These are phyloP conservation scores for Electrophaes corylata DNA, from an alignment of 2,888 invertebrate genomes.

Conservation along the genomic window DNA sequence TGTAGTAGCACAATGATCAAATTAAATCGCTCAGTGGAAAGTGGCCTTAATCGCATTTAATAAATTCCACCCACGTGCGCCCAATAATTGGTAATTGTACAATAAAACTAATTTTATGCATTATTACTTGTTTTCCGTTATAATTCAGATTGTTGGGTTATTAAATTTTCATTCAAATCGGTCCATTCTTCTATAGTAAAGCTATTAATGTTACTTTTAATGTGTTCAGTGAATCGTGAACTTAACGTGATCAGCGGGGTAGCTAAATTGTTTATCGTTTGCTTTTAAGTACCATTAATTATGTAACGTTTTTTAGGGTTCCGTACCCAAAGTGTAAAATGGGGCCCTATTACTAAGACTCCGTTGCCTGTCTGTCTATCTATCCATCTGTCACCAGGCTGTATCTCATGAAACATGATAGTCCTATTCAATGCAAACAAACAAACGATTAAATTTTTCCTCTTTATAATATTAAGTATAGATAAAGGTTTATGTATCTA, in stretches of 20 bases:
- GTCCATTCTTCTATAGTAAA: constrained; percentile 29
- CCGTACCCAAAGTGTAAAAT: no score
- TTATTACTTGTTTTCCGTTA: constrained; percentile 39
- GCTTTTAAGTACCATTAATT: background rate
- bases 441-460: no score
- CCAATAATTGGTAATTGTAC: constrained; percentile 24
- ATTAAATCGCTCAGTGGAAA: background rate
- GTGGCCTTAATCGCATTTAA: constrained; percentile 8
- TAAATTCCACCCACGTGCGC: constrained; percentile 30
- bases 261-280: constrained; percentile 25
- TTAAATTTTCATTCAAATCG: constrained; percentile 53
- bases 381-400: no score
- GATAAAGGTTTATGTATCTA: no score
- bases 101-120: constrained; percentile 38
- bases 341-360: no score
- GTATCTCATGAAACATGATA: no score
- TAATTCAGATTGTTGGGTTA: constrained; percentile 32
- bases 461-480: no score
- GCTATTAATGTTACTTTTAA: constrained; percentile 25
- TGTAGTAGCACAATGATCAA: background rate
- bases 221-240: constrained; percentile 24
- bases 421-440: no score
- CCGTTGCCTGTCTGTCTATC: no score
- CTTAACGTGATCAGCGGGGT: constrained; percentile 23
- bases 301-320: no score